Conservation (phyloP, 2,113 vertebrate species). For the Zosterops pallidus region DNA sequence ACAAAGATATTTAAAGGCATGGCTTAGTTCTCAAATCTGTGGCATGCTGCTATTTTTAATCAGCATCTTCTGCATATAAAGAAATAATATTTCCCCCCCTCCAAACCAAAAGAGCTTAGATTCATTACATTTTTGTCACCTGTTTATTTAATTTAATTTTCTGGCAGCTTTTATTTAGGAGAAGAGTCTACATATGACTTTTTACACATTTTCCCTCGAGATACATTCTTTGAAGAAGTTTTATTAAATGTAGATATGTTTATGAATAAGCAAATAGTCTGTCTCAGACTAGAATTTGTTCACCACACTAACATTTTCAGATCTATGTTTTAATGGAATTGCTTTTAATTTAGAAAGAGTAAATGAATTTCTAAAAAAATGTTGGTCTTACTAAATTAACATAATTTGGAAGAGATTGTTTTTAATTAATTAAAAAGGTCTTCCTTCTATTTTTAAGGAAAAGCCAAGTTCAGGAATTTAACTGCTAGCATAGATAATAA, state of each 20-base stretch:
- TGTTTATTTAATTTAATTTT: neutral
- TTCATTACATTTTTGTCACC: neutral
- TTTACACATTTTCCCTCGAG: neutral
- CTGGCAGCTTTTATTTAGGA: neutral
- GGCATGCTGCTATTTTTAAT: neutral
- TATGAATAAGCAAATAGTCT: neutral
- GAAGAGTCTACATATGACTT: neutral
- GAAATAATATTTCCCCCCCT: fast-evolving
- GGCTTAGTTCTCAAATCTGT: neutral
- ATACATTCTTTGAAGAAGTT: neutral
- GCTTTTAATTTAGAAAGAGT: neutral
- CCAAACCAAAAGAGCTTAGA: neutral
- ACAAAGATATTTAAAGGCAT: neutral
- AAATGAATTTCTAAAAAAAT: neutral
- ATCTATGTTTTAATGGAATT: neutral
- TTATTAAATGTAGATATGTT: neutral
- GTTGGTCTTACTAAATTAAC: neutral
- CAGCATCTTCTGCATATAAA: neutral
- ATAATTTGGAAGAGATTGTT: neutral
- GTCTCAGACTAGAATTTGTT: neutral
- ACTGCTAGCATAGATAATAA: neutral
- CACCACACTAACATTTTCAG: neutral
- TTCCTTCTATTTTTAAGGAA: neutral
- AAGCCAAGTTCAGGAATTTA: neutral
- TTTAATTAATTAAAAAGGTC: neutral